Evolutionary conservation across 2,888 invertebrate genomes (phyloP).

Genomic region (Cephus nigrinus): DNA sequence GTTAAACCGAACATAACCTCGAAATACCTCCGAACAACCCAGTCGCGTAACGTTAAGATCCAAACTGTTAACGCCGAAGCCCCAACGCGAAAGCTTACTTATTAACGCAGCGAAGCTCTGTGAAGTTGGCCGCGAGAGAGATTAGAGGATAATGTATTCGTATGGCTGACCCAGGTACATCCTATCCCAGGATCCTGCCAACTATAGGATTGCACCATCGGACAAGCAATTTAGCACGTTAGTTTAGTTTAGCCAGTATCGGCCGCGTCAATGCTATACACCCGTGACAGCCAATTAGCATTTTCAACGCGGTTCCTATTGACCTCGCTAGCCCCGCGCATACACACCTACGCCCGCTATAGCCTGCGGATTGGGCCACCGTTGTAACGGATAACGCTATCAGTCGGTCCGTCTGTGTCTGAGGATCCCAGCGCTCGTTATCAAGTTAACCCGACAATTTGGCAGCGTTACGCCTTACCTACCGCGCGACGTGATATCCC

Average conservation of each 20-base stretch:
- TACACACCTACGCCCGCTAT: background rate
- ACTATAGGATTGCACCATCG: background rate
- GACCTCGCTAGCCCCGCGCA: background rate
- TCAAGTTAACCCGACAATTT: background rate
- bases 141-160: background rate
- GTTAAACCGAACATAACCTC: too few species aligned
- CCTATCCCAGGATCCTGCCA: background rate
- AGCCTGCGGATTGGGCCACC: background rate
- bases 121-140: background rate
- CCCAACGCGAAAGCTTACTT: background rate
- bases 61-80: background rate
- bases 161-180: background rate
- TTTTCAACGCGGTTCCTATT: conserved; percentile 1
- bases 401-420: background rate
- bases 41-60: background rate
- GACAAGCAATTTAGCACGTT: background rate
- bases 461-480: background rate
- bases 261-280: background rate
- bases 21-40: too few species aligned
- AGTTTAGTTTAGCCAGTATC: background rate
- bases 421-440: background rate
- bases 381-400: background rate
- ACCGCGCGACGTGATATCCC: background rate
- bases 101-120: background rate
- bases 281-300: conserved; percentile 3